phyloP scores from a whole-genome alignment of 2,888 invertebrate species.

The Opisthograptis luteolata region DNA sequence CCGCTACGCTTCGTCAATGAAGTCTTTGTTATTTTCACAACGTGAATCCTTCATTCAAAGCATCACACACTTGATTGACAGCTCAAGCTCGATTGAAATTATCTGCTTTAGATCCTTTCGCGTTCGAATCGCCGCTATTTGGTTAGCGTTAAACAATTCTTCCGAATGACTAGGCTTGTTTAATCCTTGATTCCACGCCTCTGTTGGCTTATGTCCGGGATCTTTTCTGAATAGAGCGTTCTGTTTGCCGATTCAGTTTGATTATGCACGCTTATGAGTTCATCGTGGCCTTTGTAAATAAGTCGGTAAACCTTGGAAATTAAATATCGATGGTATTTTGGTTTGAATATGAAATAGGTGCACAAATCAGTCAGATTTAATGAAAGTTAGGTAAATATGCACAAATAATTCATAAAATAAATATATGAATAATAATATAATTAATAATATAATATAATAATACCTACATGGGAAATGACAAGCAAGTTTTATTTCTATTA shows the following conservation, averaged over 20 bases:
- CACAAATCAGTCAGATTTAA: no score
- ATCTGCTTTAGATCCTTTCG: slow-evolving; percentile 79
- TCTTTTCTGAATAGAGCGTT: slow-evolving; percentile 56
- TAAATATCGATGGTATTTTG: slow-evolving; percentile 24
- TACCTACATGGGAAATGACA: no score
- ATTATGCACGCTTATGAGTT: slow-evolving; percentile 73
- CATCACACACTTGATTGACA: slow-evolving; percentile 72
- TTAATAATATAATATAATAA: neutral
- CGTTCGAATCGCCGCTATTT: slow-evolving; percentile 73
- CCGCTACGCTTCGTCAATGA: slow-evolving; percentile 44
- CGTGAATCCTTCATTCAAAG: slow-evolving; percentile 55
- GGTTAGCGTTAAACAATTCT: slow-evolving; percentile 82
- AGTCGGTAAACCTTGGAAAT: slow-evolving; percentile 35
- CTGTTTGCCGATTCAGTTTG: slow-evolving; percentile 74
- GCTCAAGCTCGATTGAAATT: slow-evolving; percentile 74
- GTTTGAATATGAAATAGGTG: no score
- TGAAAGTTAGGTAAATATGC: slow-evolving; percentile 7
- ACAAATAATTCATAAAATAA: neutral
- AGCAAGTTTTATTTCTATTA: no score
- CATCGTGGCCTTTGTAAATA: slow-evolving; percentile 53
- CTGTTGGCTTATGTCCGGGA: slow-evolving; percentile 64
- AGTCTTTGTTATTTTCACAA: slow-evolving; percentile 49
- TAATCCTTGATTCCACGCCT: slow-evolving; percentile 59
- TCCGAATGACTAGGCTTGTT: slow-evolving; percentile 73
- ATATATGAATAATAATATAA: no score